A percentile compares a stretch with the other conserved stretches of the same genome.
phyloP scores from a whole-genome alignment of 2,888 invertebrate species.

The Eucera pruinosa region DNA sequence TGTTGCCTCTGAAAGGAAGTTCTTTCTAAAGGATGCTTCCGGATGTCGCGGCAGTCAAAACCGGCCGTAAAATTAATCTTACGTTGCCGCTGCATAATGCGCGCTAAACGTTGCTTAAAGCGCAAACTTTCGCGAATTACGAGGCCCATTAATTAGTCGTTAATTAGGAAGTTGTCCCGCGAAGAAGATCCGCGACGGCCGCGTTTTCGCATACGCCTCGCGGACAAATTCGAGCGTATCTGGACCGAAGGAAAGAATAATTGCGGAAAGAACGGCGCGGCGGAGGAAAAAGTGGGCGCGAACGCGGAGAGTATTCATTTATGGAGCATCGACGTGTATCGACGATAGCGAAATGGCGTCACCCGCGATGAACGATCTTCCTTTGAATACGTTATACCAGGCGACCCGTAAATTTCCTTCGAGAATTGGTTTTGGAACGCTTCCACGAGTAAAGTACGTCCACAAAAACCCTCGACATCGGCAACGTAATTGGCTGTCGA shows the following conservation, averaged over 20 bases:
- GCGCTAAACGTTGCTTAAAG: slow-evolving; percentile 33
- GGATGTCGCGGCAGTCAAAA: slow-evolving; percentile 23
- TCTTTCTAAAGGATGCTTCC: slow-evolving; percentile 37
- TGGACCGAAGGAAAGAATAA: too few relatives aligned
- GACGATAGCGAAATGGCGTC: slow-evolving; percentile 22
- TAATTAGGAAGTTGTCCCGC: slow-evolving; percentile 10
- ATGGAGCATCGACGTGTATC: slow-evolving; percentile 32
- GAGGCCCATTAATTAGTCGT: background rate
- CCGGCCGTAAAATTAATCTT: slow-evolving; percentile 53
- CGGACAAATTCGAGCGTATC: too few relatives aligned
- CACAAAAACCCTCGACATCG: slow-evolving; percentile 66
- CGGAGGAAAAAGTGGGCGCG: too few relatives aligned
- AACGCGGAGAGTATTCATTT: too few relatives aligned
- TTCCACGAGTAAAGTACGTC: slow-evolving; percentile 66
- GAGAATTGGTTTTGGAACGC: slow-evolving; percentile 68
- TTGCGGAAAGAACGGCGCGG: too few relatives aligned
- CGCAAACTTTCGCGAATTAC: background rate
- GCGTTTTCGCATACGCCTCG: too few relatives aligned
- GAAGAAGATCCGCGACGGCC: too few relatives aligned
- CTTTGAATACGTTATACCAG: slow-evolving; percentile 62
- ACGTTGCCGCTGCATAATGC: slow-evolving; percentile 33
- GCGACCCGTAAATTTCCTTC: slow-evolving; percentile 69
- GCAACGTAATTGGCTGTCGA: slow-evolving; percentile 73
- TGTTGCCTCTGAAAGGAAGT: slow-evolving; percentile 34
- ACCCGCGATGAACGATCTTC: slow-evolving; percentile 54